These are phyloP conservation scores for Loris lydekkerianus DNA, from an alignment of 2,797 vertebrate genomes.

Conservation along the genomic window DNA sequence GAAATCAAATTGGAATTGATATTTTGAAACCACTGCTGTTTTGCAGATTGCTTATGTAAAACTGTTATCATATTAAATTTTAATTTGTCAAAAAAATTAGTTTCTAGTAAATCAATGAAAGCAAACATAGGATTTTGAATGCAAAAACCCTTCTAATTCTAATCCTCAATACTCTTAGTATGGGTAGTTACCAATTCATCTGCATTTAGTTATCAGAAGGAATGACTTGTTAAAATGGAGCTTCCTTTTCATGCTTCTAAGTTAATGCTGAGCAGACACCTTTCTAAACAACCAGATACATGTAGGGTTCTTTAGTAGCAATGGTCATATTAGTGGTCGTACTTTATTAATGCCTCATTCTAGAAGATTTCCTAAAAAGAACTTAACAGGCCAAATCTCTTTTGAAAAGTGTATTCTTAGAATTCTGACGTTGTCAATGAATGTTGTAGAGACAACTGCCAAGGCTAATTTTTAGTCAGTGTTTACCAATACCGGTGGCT, in stretches of 20 bases:
- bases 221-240: constrained; percentile 61
- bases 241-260: constrained; percentile 67
- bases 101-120: constrained; percentile 53
- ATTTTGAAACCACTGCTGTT: constrained; percentile 62
- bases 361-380: constrained; percentile 81
- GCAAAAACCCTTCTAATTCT: neutral
- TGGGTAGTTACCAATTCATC: neutral
- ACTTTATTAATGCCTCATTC: constrained; percentile 67
- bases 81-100: neutral
- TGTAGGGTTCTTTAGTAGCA: neutral
- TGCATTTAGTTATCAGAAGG: constrained; percentile 57
- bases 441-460: neutral
- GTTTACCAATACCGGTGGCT: neutral
- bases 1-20: constrained; percentile 68
- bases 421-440: neutral
- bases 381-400: constrained; percentile 7
- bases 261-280: neutral
- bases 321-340: neutral
- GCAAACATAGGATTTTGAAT: constrained; percentile 59
- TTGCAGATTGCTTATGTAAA: constrained; percentile 57
- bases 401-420: neutral
- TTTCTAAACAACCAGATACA: constrained; percentile 1
- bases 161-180: neutral
- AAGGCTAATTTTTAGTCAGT: neutral
- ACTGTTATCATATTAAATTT: constrained; percentile 57